A percentile compares a stretch with the other conserved stretches of the same genome.
phyloP scores from a whole-genome alignment of 2,113 vertebrate genomes.

The Cavia porcellus region DNA sequence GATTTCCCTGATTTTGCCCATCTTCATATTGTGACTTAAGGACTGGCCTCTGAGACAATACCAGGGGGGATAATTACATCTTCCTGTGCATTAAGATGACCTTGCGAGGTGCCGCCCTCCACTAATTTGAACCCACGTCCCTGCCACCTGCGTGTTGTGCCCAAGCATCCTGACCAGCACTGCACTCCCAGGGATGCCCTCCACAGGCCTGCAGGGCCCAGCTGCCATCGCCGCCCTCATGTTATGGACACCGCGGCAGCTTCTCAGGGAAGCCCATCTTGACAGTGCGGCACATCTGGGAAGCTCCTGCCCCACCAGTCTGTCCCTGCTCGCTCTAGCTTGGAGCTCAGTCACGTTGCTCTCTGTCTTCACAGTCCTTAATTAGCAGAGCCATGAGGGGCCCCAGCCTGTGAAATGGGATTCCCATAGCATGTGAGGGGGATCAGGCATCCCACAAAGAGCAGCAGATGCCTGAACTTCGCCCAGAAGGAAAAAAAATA shows the following conservation, averaged over 20 bases:
- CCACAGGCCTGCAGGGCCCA: not conserved
- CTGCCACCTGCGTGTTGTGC: not conserved
- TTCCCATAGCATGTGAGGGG: not conserved
- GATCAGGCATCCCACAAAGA: not conserved
- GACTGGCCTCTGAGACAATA: not conserved
- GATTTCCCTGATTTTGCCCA: not conserved
- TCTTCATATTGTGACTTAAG: not conserved
- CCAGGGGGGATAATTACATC: not conserved
- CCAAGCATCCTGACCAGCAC: not conserved
- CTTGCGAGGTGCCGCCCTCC: not conserved
- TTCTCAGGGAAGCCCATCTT: not conserved
- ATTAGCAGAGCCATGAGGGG: not conserved
- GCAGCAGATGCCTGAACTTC: not conserved
- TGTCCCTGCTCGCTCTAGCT: fast-evolving
- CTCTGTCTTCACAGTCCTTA: not conserved
- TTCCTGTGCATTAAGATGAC: not conserved
- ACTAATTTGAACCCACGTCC: not conserved
- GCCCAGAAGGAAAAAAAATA: constrained; percentile 6
- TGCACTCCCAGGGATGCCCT: too few species aligned
- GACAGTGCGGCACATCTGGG: fast-evolving
- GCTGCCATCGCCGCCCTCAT: not conserved
- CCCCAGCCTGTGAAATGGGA: not conserved
- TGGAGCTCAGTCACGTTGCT: not conserved
- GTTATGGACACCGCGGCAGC: fast-evolving
- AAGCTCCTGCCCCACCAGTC: not conserved